Conservation (phyloP, 2,797 vertebrate species). For the Crenichthys baileyi region DNA sequence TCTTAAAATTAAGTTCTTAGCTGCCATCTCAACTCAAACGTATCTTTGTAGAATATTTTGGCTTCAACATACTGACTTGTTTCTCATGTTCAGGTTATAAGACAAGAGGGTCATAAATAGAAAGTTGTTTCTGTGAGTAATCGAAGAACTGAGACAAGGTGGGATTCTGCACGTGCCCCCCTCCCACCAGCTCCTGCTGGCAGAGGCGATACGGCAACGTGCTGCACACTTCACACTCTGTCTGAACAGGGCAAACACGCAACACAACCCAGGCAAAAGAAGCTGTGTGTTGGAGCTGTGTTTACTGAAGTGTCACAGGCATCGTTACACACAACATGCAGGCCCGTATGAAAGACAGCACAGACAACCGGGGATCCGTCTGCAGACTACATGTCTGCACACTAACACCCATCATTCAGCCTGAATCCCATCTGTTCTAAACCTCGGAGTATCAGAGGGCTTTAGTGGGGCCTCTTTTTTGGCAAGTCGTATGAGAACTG, state of each 20-base stretch:
- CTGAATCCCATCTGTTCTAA: constrained; percentile 46
- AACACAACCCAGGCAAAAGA: constrained; percentile 34
- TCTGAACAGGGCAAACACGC: constrained; percentile 21
- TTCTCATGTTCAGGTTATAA: constrained; percentile 12
- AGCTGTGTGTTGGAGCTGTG: constrained; percentile 53
- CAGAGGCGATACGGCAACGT: constrained; percentile 20
- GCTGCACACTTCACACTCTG: constrained; percentile 29
- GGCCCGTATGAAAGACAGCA: constrained; percentile 44
- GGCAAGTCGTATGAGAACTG: constrained; percentile 27
- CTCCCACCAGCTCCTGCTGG: constrained; percentile 18
- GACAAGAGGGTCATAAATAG: constrained; percentile 36
- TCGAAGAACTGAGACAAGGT: constrained; percentile 40
- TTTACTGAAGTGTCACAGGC: constrained; percentile 47
- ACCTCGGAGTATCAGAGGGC: constrained; percentile 25
- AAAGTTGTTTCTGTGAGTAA: constrained; percentile 54
- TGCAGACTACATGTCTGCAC: constrained; percentile 59
- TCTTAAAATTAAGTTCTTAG: constrained; percentile 1
- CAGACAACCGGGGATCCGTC: constrained; percentile 34
- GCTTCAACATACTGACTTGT: constrained; percentile 15
- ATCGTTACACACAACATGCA: constrained; percentile 39
- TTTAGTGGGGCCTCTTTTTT: constrained; percentile 28
- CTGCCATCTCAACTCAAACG: neutral
- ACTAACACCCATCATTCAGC: constrained; percentile 45
- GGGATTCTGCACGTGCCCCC: constrained; percentile 50
- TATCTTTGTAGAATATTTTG: constrained; percentile 7